These are phyloP conservation scores for Lomographa bimaculata DNA, from an alignment of 2,888 invertebrate genomes.

Conservation along the genomic window DNA sequence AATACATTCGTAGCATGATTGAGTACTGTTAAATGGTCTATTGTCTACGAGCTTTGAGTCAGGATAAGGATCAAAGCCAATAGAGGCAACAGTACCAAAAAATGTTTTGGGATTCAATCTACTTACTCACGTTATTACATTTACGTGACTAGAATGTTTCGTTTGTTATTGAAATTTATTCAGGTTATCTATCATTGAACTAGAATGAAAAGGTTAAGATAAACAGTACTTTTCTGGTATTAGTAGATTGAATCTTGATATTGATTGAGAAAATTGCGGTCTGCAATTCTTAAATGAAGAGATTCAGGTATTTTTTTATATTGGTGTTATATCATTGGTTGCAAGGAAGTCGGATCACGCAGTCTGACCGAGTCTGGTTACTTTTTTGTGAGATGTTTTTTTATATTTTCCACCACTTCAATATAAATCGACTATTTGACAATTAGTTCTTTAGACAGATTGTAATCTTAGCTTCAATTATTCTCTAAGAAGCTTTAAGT, in stretches of 20 bases:
- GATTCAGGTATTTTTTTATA: no score
- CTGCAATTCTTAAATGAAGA: no score
- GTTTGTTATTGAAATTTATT: conserved; percentile 59
- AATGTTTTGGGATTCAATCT: conserved; percentile 65
- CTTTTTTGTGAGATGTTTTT: no score
- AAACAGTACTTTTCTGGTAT: conserved; percentile 42
- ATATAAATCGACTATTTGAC: no score
- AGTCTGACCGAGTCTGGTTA: no score
- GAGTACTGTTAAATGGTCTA: conserved; percentile 1
- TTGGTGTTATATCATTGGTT: no score
- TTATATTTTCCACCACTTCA: no score
- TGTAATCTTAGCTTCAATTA: no score
- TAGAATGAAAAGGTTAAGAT: conserved; percentile 42
- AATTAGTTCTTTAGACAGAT: no score
- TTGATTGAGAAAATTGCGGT: conserved; percentile 21
- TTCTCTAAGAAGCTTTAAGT: no score
- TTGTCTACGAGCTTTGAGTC: conserved; percentile 35
- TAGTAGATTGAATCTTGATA: conserved; percentile 33
- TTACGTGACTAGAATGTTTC: conserved; percentile 60
- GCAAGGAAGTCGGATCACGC: no score
- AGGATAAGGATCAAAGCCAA: conserved; percentile 57
- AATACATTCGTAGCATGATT: background rate
- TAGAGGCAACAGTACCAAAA: conserved; percentile 57
- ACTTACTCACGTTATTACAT: conserved; percentile 66
- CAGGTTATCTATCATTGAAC: conserved; percentile 44